Percentiles rank a stretch among this genome's conserved stretches.
Conservation (phyloP, 2,113 vertebrate species). For the Diadophis punctatus region DNA sequence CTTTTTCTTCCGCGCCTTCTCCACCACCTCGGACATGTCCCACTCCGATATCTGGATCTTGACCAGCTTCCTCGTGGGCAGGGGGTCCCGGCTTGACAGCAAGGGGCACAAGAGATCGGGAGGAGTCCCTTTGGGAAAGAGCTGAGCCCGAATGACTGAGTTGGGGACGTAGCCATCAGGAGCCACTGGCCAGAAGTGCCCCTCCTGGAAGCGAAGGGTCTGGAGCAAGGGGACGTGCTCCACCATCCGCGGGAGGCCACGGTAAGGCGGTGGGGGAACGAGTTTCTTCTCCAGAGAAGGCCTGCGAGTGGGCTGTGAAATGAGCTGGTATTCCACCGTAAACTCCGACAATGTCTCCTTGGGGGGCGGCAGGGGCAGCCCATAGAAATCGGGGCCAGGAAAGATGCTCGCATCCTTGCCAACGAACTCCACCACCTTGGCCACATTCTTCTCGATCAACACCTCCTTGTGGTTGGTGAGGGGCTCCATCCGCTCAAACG, state of each 20-base stretch:
- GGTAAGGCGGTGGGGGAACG: not conserved
- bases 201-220: constrained; percentile 16
- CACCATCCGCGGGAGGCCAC: not conserved
- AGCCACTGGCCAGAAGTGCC: constrained; percentile 46
- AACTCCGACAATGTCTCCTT: not conserved
- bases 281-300: not conserved
- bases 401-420: not conserved
- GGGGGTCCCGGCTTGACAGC: not conserved
- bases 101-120: constrained; percentile 26
- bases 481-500: not conserved
- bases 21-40: not conserved
- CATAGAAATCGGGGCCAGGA: not conserved
- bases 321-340: not conserved
- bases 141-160: constrained; percentile 51
- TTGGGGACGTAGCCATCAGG: constrained; percentile 64
- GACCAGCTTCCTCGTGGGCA: not conserved
- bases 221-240: not conserved
- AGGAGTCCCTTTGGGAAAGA: constrained; percentile 47
- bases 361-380: fast-evolving
- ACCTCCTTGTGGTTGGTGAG: not conserved
- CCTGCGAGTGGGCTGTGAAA: not conserved
- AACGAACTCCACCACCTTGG: not conserved
- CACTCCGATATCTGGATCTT: not conserved
- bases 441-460: not conserved
- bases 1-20: not conserved